Base-by-base conservation (phyloP, 2,113 vertebrate species). In the Pteropus alecto region DNA sequence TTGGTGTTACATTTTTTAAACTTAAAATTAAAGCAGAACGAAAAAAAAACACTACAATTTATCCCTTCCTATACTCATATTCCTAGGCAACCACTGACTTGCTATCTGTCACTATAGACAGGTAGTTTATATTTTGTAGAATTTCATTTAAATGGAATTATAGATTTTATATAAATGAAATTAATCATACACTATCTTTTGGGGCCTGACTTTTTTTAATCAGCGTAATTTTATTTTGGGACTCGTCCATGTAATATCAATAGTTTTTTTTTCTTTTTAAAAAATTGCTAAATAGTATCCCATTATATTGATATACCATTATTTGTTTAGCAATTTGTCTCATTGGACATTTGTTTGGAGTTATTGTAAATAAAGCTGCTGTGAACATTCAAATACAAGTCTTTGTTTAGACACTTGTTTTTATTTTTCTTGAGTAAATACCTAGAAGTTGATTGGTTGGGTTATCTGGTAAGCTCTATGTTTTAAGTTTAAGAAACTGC, bases 1-100 rank as follows among this genome's bases (percentile, higher is more conserved):
- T 78, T 74, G 19, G 15, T 84, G 28, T 70, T 96, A 48, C 7
- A 48, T 63, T 93, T 97, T 96, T 71, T 60, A 90, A 92, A 68
- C 1, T 58, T 89, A 87, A 87, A 95, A 35, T 94, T 38, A 88
- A 56, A 58, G n/a, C 67, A 87, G 95, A 70, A 83, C 8, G 61
- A 22, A 35, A 70, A 26, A 82, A 6, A 18, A 15, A 14, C 48
- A 65, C 67, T 76, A 83, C 21, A 91, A 3, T 33, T 56, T 22
- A 51, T 24, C 10, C 12, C 19, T 77, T 5, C 46, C 5, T 88
- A 24, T 8, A 60, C 65, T 6, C 9, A 11, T 38, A n/a, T 83
- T 48, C 54, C 21, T 68, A 74, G 16, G 28, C 26, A 74, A 71
- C 19, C 30, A 90, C 35, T 84, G 74, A 77, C 51, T 22, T 24